A percentile compares a stretch with the other conserved stretches of the same genome.
Conservation (phyloP, 1,140 invertebrate species). For the Camponotus pennsylvanicus region DNA sequence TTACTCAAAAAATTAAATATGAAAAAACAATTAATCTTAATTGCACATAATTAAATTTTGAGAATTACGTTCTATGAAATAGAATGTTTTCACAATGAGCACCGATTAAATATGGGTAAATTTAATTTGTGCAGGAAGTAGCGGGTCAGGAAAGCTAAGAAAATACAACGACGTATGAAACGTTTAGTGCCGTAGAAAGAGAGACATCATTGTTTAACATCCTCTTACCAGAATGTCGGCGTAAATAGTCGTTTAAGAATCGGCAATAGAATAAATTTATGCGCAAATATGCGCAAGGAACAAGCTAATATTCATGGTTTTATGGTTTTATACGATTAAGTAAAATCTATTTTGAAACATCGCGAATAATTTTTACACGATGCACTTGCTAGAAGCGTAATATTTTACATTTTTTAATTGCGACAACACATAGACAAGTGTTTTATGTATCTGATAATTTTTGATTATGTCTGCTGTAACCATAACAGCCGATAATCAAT, state of each 20-base stretch:
- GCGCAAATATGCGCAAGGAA: conserved; percentile 22
- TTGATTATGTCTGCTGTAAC: background rate
- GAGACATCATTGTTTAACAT: conserved; percentile 73
- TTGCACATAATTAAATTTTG: conserved; percentile 19
- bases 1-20: background rate
- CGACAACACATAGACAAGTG: background rate
- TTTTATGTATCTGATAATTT: conserved; percentile 5
- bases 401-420: background rate
- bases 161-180: conserved; percentile 64
- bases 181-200: conserved; percentile 35
- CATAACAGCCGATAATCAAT: conserved; percentile 31
- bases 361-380: conserved; percentile 27
- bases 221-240: conserved; percentile 69
- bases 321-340: background rate
- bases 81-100: conserved; percentile 25
- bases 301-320: conserved; percentile 27
- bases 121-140: conserved; percentile 62
- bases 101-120: conserved; percentile 56
- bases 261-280: conserved; percentile 72
- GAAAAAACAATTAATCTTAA: conserved; percentile 10
- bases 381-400: no score
- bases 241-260: conserved; percentile 71
- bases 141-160: conserved; percentile 58
- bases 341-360: background rate
- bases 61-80: background rate